Evolutionary conservation across 2,888 invertebrate species (phyloP).

Genomic region (Corbicula japonica): DNA sequence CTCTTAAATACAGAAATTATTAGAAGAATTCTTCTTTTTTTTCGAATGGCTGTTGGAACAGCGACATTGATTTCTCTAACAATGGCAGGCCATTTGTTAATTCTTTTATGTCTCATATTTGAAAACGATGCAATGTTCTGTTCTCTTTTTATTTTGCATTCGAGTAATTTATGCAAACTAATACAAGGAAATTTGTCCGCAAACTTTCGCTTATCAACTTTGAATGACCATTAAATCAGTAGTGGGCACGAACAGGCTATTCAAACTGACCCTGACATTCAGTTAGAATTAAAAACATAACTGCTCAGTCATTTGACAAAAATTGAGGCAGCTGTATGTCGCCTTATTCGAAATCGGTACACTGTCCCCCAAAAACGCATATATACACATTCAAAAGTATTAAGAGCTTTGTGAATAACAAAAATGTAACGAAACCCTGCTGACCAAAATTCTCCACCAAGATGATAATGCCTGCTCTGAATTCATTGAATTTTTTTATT

Average conservation of each 20-base stretch:
- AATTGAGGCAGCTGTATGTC: constrained; percentile 40
- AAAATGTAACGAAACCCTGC: constrained; percentile 25
- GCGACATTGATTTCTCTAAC: neutral
- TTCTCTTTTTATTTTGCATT: constrained; percentile 26
- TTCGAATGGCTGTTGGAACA: no score
- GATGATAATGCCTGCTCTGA: constrained; percentile 37
- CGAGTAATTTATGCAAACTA: constrained; percentile 30
- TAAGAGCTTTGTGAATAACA: no score
- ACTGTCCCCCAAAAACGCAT: constrained; percentile 17
- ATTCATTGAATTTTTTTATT: constrained; percentile 28
- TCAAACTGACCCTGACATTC: constrained; percentile 31
- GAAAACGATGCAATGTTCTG: constrained; percentile 40
- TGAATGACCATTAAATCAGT: constrained; percentile 31
- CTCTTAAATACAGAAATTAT: no score
- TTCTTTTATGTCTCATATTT: constrained; percentile 36
- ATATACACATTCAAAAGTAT: constrained; percentile 24
- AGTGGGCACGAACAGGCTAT: constrained; percentile 27
- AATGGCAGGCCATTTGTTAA: no score
- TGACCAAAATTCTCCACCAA: constrained; percentile 26
- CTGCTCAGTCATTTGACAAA: constrained; percentile 20
- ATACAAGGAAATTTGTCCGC: constrained; percentile 14
- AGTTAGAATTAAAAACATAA: constrained; percentile 22
- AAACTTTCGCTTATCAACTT: constrained; percentile 30
- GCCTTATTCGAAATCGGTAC: constrained; percentile 36
- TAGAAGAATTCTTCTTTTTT: no score